These are phyloP conservation scores for Enteromius unitaeniatus DNA, from an alignment of 2,797 vertebrate species.

Conservation along the genomic window DNA sequence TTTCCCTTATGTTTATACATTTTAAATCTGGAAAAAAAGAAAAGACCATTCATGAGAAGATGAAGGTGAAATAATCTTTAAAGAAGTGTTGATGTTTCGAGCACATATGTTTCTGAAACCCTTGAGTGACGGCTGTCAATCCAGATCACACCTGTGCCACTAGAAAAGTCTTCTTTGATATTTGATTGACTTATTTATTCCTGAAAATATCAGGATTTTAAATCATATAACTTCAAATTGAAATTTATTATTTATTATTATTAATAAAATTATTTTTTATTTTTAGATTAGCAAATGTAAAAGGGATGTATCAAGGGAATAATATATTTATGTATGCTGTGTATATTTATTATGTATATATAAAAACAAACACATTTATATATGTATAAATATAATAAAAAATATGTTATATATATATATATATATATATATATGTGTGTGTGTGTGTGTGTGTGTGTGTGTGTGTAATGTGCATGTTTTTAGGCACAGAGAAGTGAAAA, in stretches of 20 bases:
- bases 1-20: not conserved
- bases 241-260: too few species aligned
- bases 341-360: too few species aligned
- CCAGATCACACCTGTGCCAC: conserved; percentile 1
- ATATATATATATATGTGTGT: too few species aligned
- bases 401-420: too few species aligned
- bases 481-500: not conserved
- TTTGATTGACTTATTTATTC: not conserved
- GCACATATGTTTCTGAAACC: conserved; percentile 37
- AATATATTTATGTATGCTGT: too few species aligned
- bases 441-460: too few species aligned
- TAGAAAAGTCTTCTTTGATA: not conserved
- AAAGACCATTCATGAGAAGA: not conserved
- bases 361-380: too few species aligned
- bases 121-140: conserved; percentile 47
- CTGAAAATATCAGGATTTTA: not conserved
- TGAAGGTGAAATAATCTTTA: conserved; percentile 12
- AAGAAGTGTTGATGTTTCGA: conserved; percentile 19
- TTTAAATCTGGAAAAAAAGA: not conserved
- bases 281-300: too few species aligned
- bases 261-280: too few species aligned
- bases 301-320: too few species aligned
- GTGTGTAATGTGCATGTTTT: not conserved
- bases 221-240: not conserved
- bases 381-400: too few species aligned